Conservation (phyloP, 2,113 vertebrate species). For the Vombatus ursinus region DNA sequence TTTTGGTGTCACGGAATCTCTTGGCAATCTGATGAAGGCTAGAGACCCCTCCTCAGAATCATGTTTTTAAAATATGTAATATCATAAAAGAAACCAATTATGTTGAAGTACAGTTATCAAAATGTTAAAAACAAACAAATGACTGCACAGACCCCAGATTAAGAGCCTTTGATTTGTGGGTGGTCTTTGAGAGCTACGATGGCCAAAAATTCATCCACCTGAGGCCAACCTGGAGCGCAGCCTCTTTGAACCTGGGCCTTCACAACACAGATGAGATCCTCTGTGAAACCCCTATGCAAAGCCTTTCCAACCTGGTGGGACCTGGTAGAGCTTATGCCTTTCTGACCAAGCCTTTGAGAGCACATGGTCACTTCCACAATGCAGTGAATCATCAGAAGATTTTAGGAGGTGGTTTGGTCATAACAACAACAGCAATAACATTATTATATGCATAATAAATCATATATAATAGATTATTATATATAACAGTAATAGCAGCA, state of each 20-base stretch:
- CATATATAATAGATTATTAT: too few species aligned
- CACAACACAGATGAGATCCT: background rate
- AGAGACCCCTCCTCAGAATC: background rate
- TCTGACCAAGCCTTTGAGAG: background rate
- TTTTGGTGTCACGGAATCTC: background rate
- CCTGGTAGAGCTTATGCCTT: background rate
- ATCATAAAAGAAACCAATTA: background rate
- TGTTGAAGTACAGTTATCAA: background rate
- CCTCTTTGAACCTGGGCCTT: background rate
- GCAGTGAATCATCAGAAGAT: background rate
- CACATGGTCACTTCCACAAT: background rate
- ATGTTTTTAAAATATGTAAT: background rate
- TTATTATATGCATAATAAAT: too few species aligned
- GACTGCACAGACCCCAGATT: background rate
- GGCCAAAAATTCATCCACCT: background rate
- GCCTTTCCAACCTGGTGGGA: too few species aligned
- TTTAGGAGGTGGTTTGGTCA: background rate
- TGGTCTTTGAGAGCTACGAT: background rate
- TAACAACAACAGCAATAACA: background rate
- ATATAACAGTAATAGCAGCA: too few species aligned
- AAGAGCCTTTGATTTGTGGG: background rate
- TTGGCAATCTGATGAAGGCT: background rate
- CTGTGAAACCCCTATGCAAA: background rate
- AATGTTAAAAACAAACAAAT: background rate
- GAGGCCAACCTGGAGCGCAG: background rate